Evolutionary conservation across 2,113 vertebrate genomes (phyloP).

Genomic region (Rhinoptilus africanus): DNA sequence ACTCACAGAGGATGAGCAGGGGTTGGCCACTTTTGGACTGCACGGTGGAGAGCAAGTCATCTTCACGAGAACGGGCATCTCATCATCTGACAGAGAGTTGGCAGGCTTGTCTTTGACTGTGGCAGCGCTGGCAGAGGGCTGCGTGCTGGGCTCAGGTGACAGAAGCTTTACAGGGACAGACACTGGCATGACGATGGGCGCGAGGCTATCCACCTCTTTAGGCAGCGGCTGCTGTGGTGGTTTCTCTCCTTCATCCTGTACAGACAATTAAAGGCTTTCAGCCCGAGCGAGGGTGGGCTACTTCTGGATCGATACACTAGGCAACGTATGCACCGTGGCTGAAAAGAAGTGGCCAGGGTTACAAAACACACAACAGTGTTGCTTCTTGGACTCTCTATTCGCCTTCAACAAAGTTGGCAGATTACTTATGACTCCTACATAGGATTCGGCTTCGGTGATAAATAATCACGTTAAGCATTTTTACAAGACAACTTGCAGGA

Average conservation of each 20-base stretch:
- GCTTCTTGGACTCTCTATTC: neutral
- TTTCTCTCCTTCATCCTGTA: conserved; percentile 85
- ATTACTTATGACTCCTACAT: neutral
- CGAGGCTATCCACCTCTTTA: conserved; percentile 77
- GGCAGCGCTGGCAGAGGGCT: conserved; percentile 74
- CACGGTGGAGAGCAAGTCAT: conserved; percentile 81
- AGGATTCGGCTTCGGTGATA: neutral
- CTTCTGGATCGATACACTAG: neutral
- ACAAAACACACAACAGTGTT: neutral
- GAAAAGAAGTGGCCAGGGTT: conserved; percentile 21
- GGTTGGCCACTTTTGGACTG: conserved; percentile 77
- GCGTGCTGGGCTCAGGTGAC: conserved; percentile 75
- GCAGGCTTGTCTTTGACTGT: conserved; percentile 78
- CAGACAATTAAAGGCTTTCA: conserved; percentile 85
- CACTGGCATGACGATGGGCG: conserved; percentile 87
- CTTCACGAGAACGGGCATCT: conserved; percentile 85
- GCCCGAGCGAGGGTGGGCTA: conserved; percentile 53
- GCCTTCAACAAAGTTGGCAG: neutral
- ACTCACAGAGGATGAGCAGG: conserved; percentile 84
- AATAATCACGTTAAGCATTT: neutral
- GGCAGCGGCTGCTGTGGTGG: conserved; percentile 69
- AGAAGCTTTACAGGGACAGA: conserved; percentile 89
- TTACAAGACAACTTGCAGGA: neutral
- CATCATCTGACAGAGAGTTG: conserved; percentile 81
- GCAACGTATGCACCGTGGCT: neutral